A percentile compares a stretch with the other conserved stretches of the same genome.
phyloP scores from a whole-genome alignment of 2,888 invertebrate genomes.

The Didymodactylos carnosus region DNA sequence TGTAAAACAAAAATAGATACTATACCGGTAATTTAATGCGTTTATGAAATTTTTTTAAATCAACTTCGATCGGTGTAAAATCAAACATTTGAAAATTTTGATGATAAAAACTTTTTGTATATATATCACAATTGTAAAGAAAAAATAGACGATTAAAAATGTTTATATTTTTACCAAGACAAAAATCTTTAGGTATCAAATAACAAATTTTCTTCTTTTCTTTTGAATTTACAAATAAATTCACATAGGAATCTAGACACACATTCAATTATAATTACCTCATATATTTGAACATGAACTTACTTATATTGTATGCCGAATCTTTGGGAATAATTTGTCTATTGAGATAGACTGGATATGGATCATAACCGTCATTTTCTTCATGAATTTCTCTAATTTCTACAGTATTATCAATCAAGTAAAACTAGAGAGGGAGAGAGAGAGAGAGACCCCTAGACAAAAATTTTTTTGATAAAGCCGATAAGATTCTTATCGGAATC shows the following conservation, averaged over 20 bases:
- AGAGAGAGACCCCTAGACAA: too few species aligned
- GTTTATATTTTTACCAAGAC: slow-evolving; percentile 44
- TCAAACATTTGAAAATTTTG: slow-evolving; percentile 34
- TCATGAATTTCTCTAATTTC: slow-evolving; percentile 53
- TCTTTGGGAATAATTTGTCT: slow-evolving; percentile 56
- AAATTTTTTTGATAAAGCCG: too few species aligned
- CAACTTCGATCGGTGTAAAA: slow-evolving; percentile 32
- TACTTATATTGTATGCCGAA: slow-evolving; percentile 33
- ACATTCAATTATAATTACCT: not conserved
- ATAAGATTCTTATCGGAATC: too few species aligned
- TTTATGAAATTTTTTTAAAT: slow-evolving; percentile 16
- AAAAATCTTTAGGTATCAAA: slow-evolving; percentile 55
- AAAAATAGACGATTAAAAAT: slow-evolving; percentile 42
- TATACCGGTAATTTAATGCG: not conserved
- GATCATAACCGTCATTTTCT: slow-evolving; percentile 54
- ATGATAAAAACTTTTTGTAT: slow-evolving; percentile 56
- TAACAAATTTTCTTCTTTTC: slow-evolving; percentile 55
- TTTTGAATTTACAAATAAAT: slow-evolving; percentile 18
- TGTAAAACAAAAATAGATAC: too few species aligned
- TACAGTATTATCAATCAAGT: slow-evolving; percentile 58
- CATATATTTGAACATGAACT: not conserved
- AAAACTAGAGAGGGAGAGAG: slow-evolving; percentile 42
- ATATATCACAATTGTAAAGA: slow-evolving; percentile 56
- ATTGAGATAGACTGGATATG: slow-evolving; percentile 51
- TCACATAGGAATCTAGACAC: not conserved